Percentiles rank a stretch among this genome's conserved stretches.
phyloP scores from a whole-genome alignment of 2,888 invertebrate genomes.

The Bombyx huttoni region DNA sequence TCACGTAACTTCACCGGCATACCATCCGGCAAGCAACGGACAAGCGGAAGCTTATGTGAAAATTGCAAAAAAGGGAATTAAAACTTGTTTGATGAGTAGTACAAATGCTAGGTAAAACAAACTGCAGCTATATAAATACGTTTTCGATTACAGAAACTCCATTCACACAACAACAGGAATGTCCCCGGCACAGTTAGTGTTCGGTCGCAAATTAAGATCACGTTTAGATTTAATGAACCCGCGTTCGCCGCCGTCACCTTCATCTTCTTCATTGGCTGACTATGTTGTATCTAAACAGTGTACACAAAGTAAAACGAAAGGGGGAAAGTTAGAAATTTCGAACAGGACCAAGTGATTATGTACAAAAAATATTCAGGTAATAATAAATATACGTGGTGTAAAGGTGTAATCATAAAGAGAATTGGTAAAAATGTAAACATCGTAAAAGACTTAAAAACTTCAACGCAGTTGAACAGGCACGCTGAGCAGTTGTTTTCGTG shows the following conservation, averaged over 20 bases:
- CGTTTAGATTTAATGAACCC: constrained; percentile 9
- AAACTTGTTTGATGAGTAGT: constrained; percentile 6
- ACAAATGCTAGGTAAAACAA: background rate
- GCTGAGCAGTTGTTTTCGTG: too few relatives aligned
- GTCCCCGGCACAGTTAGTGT: constrained; percentile 11
- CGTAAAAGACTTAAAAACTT: background rate
- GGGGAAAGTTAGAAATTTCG: too few relatives aligned
- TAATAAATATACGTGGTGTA: constrained; percentile 5
- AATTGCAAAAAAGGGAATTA: constrained; percentile 16
- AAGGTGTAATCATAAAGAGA: constrained; percentile 6
- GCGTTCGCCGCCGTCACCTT: constrained; percentile 1
- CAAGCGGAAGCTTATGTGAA: constrained; percentile 8
- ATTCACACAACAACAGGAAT: constrained; percentile 7
- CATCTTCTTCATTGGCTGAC: constrained; percentile 3
- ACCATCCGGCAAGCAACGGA: constrained; percentile 12
- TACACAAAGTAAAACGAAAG: constrained; percentile 6
- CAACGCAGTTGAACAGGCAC: too few relatives aligned
- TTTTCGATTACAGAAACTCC: constrained; percentile 14
- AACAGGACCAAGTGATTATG: constrained; percentile 3
- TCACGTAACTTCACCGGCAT: constrained; percentile 13
- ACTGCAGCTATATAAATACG: constrained; percentile 8
- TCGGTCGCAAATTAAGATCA: constrained; percentile 7
- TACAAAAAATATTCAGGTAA: constrained; percentile 6
- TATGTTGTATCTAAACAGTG: constrained; percentile 7
- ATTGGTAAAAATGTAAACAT: constrained; percentile 6